phyloP scores from a whole-genome alignment of 2,113 vertebrate genomes.

The Paramormyrops kingsleyae region DNA sequence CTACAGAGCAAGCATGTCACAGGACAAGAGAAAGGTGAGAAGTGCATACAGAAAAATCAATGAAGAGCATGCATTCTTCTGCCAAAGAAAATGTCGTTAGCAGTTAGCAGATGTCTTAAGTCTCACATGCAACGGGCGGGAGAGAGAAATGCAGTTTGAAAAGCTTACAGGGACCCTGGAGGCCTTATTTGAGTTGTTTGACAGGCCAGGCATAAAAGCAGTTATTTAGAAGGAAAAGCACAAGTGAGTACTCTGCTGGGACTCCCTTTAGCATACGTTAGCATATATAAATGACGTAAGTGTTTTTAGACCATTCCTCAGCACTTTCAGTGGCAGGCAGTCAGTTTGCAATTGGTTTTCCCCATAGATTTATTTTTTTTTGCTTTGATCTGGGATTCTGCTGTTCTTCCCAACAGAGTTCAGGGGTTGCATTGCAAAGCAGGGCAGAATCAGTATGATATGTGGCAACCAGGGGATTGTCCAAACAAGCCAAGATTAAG shows the following conservation, averaged over 20 bases:
- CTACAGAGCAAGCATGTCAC: conserved; percentile 95
- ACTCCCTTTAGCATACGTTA: not conserved
- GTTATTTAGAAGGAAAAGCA: not conserved
- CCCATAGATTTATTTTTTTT: not conserved
- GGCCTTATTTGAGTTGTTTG: conserved; percentile 18
- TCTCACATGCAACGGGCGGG: not conserved
- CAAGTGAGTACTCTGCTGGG: not conserved
- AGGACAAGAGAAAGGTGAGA: conserved; percentile 75
- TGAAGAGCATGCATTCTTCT: conserved; percentile 52
- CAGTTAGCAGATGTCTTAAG: conserved; percentile 3
- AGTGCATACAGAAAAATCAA: conserved; percentile 64
- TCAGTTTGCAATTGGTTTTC: not conserved
- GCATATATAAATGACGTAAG: conserved; percentile 7
- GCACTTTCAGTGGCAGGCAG: not conserved
- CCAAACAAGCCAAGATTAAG: conserved; percentile 22
- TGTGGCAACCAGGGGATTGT: conserved; percentile 30
- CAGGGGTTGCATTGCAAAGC: conserved; percentile 14
- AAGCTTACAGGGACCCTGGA: conserved; percentile 21
- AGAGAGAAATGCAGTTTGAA: conserved; percentile 13
- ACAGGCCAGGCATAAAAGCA: conserved; percentile 27
- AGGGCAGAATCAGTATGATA: conserved; percentile 26
- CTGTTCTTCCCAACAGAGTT: conserved; percentile 42
- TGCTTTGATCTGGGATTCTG: not conserved
- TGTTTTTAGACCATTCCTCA: conserved; percentile 21
- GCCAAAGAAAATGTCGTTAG: conserved; percentile 4